These are phyloP conservation scores for Micromys minutus DNA, from an alignment of 2,113 vertebrate species.

Conservation along the genomic window DNA sequence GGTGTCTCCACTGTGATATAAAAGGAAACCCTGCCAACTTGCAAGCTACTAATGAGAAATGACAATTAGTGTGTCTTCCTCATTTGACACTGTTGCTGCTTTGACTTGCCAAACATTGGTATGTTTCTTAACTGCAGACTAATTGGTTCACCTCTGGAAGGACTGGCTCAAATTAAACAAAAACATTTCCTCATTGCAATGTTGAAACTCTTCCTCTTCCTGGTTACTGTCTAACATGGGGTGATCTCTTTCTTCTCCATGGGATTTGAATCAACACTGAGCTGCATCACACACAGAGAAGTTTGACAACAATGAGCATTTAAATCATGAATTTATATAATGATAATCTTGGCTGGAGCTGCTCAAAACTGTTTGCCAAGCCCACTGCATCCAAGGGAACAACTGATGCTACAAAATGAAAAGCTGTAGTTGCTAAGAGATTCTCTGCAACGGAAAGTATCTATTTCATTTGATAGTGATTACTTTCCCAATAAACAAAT, in stretches of 20 bases:
- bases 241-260: constrained; percentile 17
- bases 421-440: constrained; percentile 62
- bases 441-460: constrained; percentile 50
- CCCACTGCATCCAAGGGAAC: constrained; percentile 4
- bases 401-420: constrained; percentile 44
- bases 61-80: not conserved
- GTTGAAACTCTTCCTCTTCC: not conserved
- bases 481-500: constrained; percentile 69
- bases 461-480: constrained; percentile 67
- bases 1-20: not conserved
- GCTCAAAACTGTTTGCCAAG: constrained; percentile 54
- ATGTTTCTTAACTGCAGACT: constrained; percentile 13
- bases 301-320: constrained; percentile 21
- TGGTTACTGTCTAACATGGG: not conserved
- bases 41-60: constrained; percentile 31
- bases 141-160: constrained; percentile 44
- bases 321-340: constrained; percentile 53
- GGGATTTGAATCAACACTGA: not conserved
- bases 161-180: constrained; percentile 41
- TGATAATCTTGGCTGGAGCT: not conserved
- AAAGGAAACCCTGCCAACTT: constrained; percentile 34
- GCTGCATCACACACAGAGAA: not conserved
- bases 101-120: not conserved
- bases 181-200: not conserved
- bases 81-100: constrained; percentile 1